Evolutionary conservation across 2,113 vertebrate genomes (phyloP), one percentile per base, ranked within the genome.

Genomic region (Suncus etruscus): DNA sequence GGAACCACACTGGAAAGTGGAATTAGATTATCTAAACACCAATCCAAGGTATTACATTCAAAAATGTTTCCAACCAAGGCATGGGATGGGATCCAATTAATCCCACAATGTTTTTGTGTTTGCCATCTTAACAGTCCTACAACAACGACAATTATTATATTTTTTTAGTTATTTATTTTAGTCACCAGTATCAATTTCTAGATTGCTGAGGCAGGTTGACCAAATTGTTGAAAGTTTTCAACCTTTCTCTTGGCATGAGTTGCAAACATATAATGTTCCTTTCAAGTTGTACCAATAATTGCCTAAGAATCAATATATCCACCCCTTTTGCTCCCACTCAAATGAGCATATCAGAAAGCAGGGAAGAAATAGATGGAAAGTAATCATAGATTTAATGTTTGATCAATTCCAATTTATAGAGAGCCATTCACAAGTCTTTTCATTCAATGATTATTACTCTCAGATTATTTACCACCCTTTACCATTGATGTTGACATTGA

Each of bases 151-250:
- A 58, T 31, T 47, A 63, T 82, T 80, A 72, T 65, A 66, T 83
- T 92, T 81, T 78, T 87, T 83, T 29, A 81, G 91, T 81, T 61
- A 4, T 39, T 78, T 87, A 79, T 29, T n/a, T 54, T 70, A 70
- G 31, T 90, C 47, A 47, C 4, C 7, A 73, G 7, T 4, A 16
- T 65, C 31, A 29, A n/a, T 70, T 73, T 79, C 45, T 90, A 90
- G 58, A 74, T 6, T 0, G 1, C 16, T 39, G 25, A 65, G 48
- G 54, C 63, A 10, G 7, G 4, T 10, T 48, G 39, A 54, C 31
- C 79, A 27, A 51, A 9, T 9, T 2, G 3, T 24, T 66, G 14
- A 39, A 39, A 18, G 20, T 29, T 79, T 45, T 32, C 31, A 74
- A 10, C 11, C 15, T 86, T 61, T 47, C 18, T 76, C 58, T 29